Percentiles rank a stretch among this genome's conserved stretches.
Conservation (phyloP, 2,888 invertebrate genomes). For the Noctuana brunneofusca region DNA sequence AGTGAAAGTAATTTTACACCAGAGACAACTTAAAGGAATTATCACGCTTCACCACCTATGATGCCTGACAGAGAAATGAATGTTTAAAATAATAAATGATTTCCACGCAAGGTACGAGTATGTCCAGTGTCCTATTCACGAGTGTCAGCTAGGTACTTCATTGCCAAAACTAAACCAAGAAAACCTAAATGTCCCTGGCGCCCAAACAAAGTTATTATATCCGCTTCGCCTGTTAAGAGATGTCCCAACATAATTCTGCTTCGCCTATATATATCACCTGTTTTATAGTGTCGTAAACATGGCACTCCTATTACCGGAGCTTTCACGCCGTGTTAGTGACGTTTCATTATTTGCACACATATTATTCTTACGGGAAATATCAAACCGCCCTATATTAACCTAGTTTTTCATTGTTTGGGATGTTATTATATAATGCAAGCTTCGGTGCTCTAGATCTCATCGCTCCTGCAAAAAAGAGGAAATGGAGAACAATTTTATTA, state of each 20-base stretch:
- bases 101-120: no score
- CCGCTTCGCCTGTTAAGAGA: slow-evolving; percentile 5
- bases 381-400: neutral
- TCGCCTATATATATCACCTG: slow-evolving; percentile 23
- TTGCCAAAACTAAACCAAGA: neutral
- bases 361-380: slow-evolving; percentile 21
- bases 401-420: neutral
- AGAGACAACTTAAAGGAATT: no score
- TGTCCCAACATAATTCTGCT: slow-evolving; percentile 1
- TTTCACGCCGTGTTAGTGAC: slow-evolving; percentile 22
- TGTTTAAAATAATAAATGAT: no score
- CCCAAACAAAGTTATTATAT: slow-evolving; percentile 9
- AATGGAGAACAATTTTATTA: no score
- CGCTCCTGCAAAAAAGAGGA: no score
- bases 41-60: no score
- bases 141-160: no score
- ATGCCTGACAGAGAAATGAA: no score
- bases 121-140: no score
- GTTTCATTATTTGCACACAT: slow-evolving; percentile 21
- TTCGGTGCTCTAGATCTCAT: neutral
- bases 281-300: slow-evolving; percentile 30
- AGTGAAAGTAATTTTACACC: no score
- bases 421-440: neutral
- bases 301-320: slow-evolving; percentile 31
- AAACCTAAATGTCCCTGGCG: slow-evolving; percentile 1